Evolutionary conservation across 1,140 invertebrate species (phyloP).

Genomic region (Nebria ingens): DNA sequence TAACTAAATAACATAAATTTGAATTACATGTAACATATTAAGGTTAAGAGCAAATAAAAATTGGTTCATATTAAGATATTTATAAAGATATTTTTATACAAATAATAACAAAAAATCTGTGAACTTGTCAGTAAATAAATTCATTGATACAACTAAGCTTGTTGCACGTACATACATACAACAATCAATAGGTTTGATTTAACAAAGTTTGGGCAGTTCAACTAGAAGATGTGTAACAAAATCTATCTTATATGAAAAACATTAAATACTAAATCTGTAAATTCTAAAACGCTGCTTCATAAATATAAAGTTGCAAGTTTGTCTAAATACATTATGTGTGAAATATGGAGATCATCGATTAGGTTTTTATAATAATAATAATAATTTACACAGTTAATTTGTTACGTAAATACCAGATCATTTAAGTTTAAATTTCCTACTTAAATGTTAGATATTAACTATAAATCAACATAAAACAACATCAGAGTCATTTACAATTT

Average conservation of each 20-base stretch:
- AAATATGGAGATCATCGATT: constrained; percentile 1
- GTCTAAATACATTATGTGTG: neutral
- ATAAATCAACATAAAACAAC: constrained; percentile 7
- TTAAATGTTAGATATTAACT: constrained; percentile 4
- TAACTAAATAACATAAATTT: neutral
- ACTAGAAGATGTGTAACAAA: neutral
- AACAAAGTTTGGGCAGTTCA: neutral
- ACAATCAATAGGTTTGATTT: too few species aligned
- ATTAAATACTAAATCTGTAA: neutral
- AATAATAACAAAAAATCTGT: neutral
- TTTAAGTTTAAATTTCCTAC: neutral
- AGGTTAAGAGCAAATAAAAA: too few species aligned
- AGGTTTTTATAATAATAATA: neutral
- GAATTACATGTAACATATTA: too few species aligned
- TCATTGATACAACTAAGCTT: neutral
- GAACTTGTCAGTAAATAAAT: neutral
- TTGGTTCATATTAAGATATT: constrained; percentile 1
- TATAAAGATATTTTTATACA: constrained; percentile 1
- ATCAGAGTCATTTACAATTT: constrained; percentile 3
- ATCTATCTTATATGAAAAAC: neutral
- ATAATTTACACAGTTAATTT: constrained; percentile 3
- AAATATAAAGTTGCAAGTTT: neutral
- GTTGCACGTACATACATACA: neutral
- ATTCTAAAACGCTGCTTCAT: neutral
- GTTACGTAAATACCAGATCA: neutral